Conservation (phyloP, 2,113 vertebrate species). For the Periophthalmus modestus region DNA sequence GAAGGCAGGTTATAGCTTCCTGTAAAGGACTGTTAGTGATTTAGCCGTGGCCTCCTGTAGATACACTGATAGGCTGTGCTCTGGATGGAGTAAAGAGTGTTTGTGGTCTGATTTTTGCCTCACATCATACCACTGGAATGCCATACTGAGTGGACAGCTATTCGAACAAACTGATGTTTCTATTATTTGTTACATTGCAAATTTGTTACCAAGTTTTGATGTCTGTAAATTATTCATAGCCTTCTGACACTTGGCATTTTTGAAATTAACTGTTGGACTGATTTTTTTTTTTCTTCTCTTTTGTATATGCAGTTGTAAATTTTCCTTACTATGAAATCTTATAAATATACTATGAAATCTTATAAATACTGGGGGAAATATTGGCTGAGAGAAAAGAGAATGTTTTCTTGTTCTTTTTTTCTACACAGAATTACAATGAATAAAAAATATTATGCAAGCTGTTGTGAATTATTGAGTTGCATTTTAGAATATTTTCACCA, state of each 20-base stretch:
- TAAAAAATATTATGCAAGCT: conserved; percentile 74
- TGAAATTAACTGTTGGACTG: conserved; percentile 63
- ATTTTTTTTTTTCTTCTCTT: conserved; percentile 67
- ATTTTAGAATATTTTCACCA: background rate
- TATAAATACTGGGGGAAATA: conserved; percentile 61
- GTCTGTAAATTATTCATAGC: conserved; percentile 77
- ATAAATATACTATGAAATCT: conserved; percentile 35
- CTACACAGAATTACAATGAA: conserved; percentile 73
- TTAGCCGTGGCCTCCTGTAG: background rate
- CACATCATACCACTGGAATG: conserved; percentile 63
- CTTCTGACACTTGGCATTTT: conserved; percentile 65
- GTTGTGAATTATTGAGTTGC: conserved; percentile 10
- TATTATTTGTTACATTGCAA: conserved; percentile 48
- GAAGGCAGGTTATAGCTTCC: conserved; percentile 16
- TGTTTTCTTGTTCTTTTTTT: conserved; percentile 73
- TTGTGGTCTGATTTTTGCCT: conserved; percentile 63
- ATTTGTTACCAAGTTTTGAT: conserved; percentile 62
- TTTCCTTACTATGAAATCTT: conserved; percentile 56
- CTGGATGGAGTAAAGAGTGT: conserved; percentile 48
- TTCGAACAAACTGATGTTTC: conserved; percentile 23
- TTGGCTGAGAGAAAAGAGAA: conserved; percentile 70
- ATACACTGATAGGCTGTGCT: conserved; percentile 18
- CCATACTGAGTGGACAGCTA: conserved; percentile 53
- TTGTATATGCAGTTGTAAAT: conserved; percentile 75
- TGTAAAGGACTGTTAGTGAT: conserved; percentile 6